phyloP scores from a whole-genome alignment of 1,140 invertebrate genomes.

The Euglossa dilemma region DNA sequence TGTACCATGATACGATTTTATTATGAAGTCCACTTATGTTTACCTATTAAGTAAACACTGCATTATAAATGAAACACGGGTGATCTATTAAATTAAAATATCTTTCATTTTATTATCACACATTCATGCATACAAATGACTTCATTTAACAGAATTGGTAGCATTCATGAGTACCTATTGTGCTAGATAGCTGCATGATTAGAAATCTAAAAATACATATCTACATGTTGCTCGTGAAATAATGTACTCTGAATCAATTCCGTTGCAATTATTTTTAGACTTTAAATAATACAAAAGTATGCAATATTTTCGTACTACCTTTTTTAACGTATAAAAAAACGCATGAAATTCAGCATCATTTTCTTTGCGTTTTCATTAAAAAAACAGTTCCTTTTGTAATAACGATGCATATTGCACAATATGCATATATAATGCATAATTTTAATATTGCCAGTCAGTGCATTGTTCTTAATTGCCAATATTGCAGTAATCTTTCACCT shows the following conservation, averaged over 20 bases:
- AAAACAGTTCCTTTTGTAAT: background rate
- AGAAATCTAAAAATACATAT: slow-evolving; percentile 48
- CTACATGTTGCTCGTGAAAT: slow-evolving; percentile 52
- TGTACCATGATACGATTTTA: slow-evolving; percentile 49
- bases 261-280: slow-evolving; percentile 49
- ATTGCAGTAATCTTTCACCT: slow-evolving; percentile 82
- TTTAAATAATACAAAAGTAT: slow-evolving; percentile 60
- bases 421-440: slow-evolving; percentile 26
- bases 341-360: slow-evolving; percentile 1
- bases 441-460: slow-evolving; percentile 34
- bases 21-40: slow-evolving; percentile 31
- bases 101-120: slow-evolving; percentile 72
- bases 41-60: slow-evolving; percentile 26
- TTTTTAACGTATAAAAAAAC: slow-evolving; percentile 44
- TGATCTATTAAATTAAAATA: slow-evolving; percentile 74
- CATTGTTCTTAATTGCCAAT: slow-evolving; percentile 81
- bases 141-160: slow-evolving; percentile 60
- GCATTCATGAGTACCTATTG: slow-evolving; percentile 40
- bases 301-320: slow-evolving; percentile 37
- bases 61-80: slow-evolving; percentile 42
- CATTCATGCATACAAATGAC: slow-evolving; percentile 71
- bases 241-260: slow-evolving; percentile 46
- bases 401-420: slow-evolving; percentile 47
- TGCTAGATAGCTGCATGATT: slow-evolving; percentile 32
- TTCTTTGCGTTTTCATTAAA: slow-evolving; percentile 16